Conservation (phyloP, 2,797 vertebrate genomes). For the Myotis myotis region DNA sequence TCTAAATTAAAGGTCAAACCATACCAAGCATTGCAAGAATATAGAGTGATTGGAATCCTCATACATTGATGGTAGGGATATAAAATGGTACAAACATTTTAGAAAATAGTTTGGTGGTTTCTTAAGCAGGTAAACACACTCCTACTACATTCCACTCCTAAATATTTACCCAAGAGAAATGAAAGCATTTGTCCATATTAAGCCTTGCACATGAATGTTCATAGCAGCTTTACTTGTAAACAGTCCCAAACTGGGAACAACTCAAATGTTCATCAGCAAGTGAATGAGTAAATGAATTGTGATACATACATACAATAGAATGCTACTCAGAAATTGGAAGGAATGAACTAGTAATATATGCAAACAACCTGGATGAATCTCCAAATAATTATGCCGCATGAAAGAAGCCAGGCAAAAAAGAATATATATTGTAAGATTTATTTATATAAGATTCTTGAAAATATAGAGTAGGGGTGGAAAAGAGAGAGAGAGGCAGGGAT, state of each 20-base stretch:
- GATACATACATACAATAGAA: background rate
- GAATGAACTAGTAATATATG: background rate
- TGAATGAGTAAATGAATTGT: background rate
- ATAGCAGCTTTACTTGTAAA: slow-evolving; percentile 8
- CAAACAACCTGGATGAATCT: background rate
- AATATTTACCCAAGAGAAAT: background rate
- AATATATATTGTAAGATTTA: background rate
- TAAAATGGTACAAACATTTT: background rate
- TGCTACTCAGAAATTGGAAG: background rate
- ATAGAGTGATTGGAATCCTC: background rate
- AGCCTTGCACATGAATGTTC: background rate
- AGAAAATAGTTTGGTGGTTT: background rate
- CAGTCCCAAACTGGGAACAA: background rate
- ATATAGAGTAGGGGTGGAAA: background rate
- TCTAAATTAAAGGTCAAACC: slow-evolving; percentile 20
- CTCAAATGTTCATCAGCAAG: background rate
- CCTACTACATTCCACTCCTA: background rate
- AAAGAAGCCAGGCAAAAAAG: background rate
- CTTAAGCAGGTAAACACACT: background rate
- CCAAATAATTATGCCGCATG: background rate
- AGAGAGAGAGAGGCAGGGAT: background rate
- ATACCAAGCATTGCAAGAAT: background rate
- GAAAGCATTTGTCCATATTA: background rate
- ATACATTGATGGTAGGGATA: background rate
- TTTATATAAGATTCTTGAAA: slow-evolving; percentile 35